Evolutionary conservation across 1,140 invertebrate genomes (phyloP).

Genomic region (Zophobas morio): DNA sequence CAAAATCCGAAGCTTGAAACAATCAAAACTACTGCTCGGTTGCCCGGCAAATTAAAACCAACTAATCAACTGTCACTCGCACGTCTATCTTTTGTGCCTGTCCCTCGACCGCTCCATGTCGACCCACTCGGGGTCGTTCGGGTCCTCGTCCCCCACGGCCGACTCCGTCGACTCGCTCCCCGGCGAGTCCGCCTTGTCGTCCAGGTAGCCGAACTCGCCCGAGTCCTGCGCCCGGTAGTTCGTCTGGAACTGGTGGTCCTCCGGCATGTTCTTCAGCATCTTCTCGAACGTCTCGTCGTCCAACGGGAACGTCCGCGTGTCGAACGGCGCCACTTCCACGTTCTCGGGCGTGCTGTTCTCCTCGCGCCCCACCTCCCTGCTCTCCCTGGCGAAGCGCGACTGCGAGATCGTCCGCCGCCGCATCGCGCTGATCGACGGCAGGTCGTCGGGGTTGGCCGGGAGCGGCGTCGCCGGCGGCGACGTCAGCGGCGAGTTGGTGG

Average conservation of each 20-base stretch:
- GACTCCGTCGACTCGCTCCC: slow-evolving; percentile 75
- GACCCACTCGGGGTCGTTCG: slow-evolving; percentile 87
- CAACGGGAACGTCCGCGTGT: slow-evolving; percentile 82
- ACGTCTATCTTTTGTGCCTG: slow-evolving; percentile 60
- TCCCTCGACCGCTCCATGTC: slow-evolving; percentile 62
- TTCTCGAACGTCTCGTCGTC: slow-evolving; percentile 78
- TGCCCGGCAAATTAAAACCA: slow-evolving; percentile 13
- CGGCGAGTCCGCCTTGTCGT: slow-evolving; percentile 57
- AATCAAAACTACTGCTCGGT: slow-evolving; percentile 24
- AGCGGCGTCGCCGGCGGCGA: slow-evolving; percentile 74
- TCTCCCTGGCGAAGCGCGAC: slow-evolving; percentile 66
- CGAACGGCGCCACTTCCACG: slow-evolving; percentile 75
- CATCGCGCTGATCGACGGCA: slow-evolving; percentile 66
- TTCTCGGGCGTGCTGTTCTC: slow-evolving; percentile 66
- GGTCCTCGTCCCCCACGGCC: slow-evolving; percentile 79
- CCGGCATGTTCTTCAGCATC: slow-evolving; percentile 80
- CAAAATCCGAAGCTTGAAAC: slow-evolving; percentile 60
- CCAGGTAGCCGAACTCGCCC: slow-evolving; percentile 45
- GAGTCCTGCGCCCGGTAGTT: slow-evolving; percentile 63
- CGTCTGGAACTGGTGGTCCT: slow-evolving; percentile 70
- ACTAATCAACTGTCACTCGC: slow-evolving; percentile 20
- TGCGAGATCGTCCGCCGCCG: slow-evolving; percentile 71
- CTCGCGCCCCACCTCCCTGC: slow-evolving; percentile 59
- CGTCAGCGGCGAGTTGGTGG: slow-evolving; percentile 72
- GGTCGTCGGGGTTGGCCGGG: slow-evolving; percentile 59